Evolutionary conservation across 1,140 invertebrate genomes (phyloP), one percentile per base, ranked within the genome.

Genomic region (Papilio dardanus): DNA sequence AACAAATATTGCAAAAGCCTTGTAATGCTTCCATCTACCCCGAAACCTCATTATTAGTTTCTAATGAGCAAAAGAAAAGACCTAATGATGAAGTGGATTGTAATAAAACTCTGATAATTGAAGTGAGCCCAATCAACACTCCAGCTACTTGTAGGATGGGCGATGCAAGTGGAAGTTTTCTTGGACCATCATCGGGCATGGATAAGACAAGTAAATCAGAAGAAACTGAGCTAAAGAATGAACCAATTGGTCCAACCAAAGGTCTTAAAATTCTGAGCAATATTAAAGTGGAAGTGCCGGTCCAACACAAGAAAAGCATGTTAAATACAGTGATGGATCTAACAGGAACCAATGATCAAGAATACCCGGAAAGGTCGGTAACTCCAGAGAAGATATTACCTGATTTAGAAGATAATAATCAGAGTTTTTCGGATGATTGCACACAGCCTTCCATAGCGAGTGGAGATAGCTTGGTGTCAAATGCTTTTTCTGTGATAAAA

Each of bases 181-280:
- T 68, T 74, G 54, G 74, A 66, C 42, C 76, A 69, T 65, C 74
- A 10, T 30, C 42, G 42, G 77, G 76, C 14, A 65, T 35, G 35
- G 74, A 76, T 71, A 74, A 71, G 54, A 83, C 77, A 21, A 71
- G 71, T 58, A 78, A 82, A 65, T 71, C 76, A 46, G 86, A 89
- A 40, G 84, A 79, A 46, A 7, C 74, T 2, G 86, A 88, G 10
- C 16, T 68, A 6, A 88, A 84, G 75, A 83, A 30, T 80, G 86
- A 90, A 14, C 74, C 78, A 3, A 76, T 86, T 33, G 84, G 87
- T 4, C 68, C 84, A 31, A 87, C 76, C 74, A 93, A 92, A 75
- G 92, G 93, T n/a, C 75, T 94, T 58, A 94, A 94, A 83, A 94
- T 94, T 76, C 80, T 94, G 30, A 94, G 93, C 76, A 93, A 94